These are phyloP conservation scores for Anodontia alba DNA, from an alignment of 2,888 invertebrate species.

Conservation along the genomic window DNA sequence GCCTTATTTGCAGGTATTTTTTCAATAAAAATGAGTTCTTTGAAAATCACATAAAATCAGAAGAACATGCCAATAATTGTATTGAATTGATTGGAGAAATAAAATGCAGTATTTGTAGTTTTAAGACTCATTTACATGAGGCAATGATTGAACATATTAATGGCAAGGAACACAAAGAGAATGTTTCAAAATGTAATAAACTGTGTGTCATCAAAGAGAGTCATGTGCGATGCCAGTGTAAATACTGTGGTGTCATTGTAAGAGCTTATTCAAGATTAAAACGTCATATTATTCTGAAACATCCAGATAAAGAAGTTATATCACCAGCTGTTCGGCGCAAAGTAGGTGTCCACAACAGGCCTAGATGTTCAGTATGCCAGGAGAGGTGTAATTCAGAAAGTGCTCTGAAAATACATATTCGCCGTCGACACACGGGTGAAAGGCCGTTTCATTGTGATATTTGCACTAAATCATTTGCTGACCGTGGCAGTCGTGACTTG, in stretches of 20 bases:
- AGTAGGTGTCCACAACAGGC: slow-evolving; percentile 56
- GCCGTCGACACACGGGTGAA: slow-evolving; percentile 23
- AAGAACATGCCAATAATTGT: slow-evolving; percentile 70
- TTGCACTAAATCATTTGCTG: slow-evolving; percentile 33
- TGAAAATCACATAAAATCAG: slow-evolving; percentile 85
- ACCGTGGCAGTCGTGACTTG: background rate
- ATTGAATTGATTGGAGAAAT: slow-evolving; percentile 76
- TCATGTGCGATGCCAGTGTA: slow-evolving; percentile 75
- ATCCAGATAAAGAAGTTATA: slow-evolving; percentile 63
- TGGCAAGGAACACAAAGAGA: slow-evolving; percentile 64
- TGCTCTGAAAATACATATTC: slow-evolving; percentile 52
- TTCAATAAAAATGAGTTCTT: slow-evolving; percentile 89
- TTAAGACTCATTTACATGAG: slow-evolving; percentile 65
- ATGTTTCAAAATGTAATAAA: slow-evolving; percentile 55
- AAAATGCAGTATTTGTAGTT: slow-evolving; percentile 79
- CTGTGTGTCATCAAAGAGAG: slow-evolving; percentile 80
- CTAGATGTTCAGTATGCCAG: slow-evolving; percentile 66
- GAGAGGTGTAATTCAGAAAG: slow-evolving; percentile 54
- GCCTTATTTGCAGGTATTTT: slow-evolving; percentile 93
- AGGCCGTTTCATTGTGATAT: slow-evolving; percentile 42
- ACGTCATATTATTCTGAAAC: slow-evolving; percentile 72
- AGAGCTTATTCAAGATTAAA: slow-evolving; percentile 74
- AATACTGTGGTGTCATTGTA: slow-evolving; percentile 75
- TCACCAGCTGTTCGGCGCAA: slow-evolving; percentile 49
- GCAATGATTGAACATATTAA: slow-evolving; percentile 76